phyloP scores from a whole-genome alignment of 1,140 invertebrate genomes.

The Arion vulgaris region DNA sequence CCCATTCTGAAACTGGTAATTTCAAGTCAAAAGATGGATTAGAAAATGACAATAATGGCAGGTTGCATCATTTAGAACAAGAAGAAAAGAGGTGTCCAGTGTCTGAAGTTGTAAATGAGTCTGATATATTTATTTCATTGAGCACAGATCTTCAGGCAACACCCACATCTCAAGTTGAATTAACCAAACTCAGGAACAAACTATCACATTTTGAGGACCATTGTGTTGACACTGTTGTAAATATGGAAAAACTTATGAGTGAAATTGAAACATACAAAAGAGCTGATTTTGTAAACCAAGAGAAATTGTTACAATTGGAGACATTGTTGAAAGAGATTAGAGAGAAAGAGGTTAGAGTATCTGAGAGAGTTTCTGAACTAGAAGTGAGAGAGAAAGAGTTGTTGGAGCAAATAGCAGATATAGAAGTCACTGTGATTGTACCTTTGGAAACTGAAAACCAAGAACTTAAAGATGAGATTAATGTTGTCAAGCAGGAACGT shows the following conservation, averaged over 20 bases:
- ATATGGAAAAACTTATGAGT: slow-evolving; percentile 13
- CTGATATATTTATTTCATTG: slow-evolving; percentile 11
- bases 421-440: slow-evolving; percentile 45
- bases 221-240: neutral
- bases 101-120: slow-evolving; percentile 17
- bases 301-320: slow-evolving; percentile 22
- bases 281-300: neutral
- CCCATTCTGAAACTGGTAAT: neutral
- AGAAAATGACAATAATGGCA: neutral
- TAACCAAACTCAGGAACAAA: slow-evolving; percentile 9
- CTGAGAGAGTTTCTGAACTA: slow-evolving; percentile 21
- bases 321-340: slow-evolving; percentile 20
- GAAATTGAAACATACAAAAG: slow-evolving; percentile 26
- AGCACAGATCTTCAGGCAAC: slow-evolving; percentile 6
- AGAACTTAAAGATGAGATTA: slow-evolving; percentile 44
- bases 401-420: slow-evolving; percentile 44
- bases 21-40: neutral
- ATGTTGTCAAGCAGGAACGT: slow-evolving; percentile 34
- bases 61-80: neutral
- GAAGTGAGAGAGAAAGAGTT: slow-evolving; percentile 43
- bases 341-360: slow-evolving; percentile 22
- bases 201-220: neutral
- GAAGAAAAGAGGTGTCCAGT: neutral
- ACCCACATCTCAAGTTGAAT: neutral
- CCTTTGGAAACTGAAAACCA: slow-evolving; percentile 45